phyloP scores from a whole-genome alignment of 1,140 invertebrate genomes.

The Panulirus ornatus region DNA sequence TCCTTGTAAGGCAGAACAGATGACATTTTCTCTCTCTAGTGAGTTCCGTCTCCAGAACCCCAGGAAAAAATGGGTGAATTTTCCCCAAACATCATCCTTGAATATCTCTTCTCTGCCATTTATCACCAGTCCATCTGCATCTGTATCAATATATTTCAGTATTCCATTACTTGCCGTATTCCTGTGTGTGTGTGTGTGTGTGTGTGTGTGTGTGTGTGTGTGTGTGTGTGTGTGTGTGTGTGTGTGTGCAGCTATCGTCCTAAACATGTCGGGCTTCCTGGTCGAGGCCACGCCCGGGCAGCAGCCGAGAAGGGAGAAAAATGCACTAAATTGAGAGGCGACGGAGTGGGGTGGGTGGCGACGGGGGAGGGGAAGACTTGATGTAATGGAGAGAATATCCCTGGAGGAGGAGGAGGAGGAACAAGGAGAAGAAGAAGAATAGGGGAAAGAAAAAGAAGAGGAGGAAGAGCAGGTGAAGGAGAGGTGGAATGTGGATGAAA shows the following conservation, averaged over 20 bases:
- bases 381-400: too few relatives aligned
- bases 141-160: not conserved
- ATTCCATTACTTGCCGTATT: too few relatives aligned
- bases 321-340: too few relatives aligned
- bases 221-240: not conserved
- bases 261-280: too few relatives aligned
- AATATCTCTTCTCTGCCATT: not conserved
- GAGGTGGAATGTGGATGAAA: not conserved
- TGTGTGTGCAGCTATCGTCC: too few relatives aligned
- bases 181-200: conserved; percentile 1
- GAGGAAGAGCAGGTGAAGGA: not conserved
- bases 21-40: not conserved
- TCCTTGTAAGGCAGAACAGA: not conserved
- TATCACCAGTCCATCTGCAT: too few relatives aligned
- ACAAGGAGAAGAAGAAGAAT: not conserved
- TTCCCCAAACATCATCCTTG: not conserved
- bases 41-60: not conserved
- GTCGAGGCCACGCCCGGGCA: too few relatives aligned
- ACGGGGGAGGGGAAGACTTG: too few relatives aligned
- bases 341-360: too few relatives aligned
- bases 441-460: not conserved
- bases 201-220: conserved; percentile 7
- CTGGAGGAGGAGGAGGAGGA: not conserved
- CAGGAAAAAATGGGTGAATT: not conserved
- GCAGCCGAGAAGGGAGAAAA: too few relatives aligned